Evolutionary conservation across 1,140 invertebrate species (phyloP), one percentile per base, ranked within the genome.

Genomic region (Drosophila littoralis): DNA sequence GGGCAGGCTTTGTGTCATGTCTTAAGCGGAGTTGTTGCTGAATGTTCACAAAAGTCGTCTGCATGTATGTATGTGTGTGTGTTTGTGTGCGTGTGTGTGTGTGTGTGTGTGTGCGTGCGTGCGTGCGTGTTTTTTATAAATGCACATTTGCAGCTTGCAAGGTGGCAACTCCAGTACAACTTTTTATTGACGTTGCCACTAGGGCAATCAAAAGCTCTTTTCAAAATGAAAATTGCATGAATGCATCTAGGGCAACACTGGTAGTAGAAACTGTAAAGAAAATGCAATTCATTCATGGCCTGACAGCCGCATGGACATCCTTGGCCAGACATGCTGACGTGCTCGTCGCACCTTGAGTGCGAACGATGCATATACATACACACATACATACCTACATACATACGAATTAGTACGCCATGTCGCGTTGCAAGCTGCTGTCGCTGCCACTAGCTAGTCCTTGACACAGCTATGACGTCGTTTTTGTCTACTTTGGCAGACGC

Each of bases 401-500:
- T n/a, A n/a, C n/a, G n/a, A n/a, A n/a, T n/a, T n/a, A 57, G 58
- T 58, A 51, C 69, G 61, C 52, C 36, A 50, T 64, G 60, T 32
- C 59, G 50, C 58, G 45, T 22, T 61, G 63, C 63, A 73, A 67
- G 22, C 40, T 57, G 43, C 35, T 36, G 10, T 33, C 9, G 22
- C 33, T 51, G 45, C 17, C 58, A 13, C 35, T 65, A 36, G 55
- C 48, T 63, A 89, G 83, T 86, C 83, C 83, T 88, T 86, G 83
- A 88, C 83, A 86, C 72, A 80, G 74, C 78, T 69, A 64, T 86
- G 63, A 35, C 58, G 69, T 67, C 50, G 66, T 77, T 75, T 68
- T 71, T 38, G 76, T 75, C 79, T 74, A 77, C 83, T 57, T 71
- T 72, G 35, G 45, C n/a, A 51, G 59, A 50, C 50, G 17, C 42